Base-by-base conservation (phyloP, 2,888 invertebrate species). In the Dendrolimus pini region DNA sequence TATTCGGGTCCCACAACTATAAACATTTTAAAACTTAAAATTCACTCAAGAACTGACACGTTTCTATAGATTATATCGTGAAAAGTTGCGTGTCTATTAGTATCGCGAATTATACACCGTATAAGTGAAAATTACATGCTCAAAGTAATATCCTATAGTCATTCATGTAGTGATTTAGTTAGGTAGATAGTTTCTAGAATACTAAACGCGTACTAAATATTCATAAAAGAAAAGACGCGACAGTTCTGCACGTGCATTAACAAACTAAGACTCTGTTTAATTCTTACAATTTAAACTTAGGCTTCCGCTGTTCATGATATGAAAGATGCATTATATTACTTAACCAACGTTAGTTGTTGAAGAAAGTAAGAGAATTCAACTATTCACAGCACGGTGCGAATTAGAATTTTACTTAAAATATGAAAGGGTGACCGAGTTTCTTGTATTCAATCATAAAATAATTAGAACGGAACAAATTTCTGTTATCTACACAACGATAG, bases 391-490 rank as follows among this genome's bases (percentile, higher is more conserved):
- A 12, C 47, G 47, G 47, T 47, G 47, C 47, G 47, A 47, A 47
- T 47, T 47, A 9, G 47, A 47, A 47, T 47, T 47, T 47, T 52
- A 59, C 60, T 65, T 54, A 10, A 12, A 56, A 62, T 66, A 67
- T 58, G 61, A 62, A 61, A 63, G 57, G 54, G 58, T 56, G 65
- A 61, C 66, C 67, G 58, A 66, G 67, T 67, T 72, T 71, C 63
- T 61, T 41, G 57, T 58, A 66, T 68, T 60, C 62, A 67, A 63
- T 66, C 63, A 63, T 69, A 62, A 68, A 68, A 57, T 67, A 72
- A 71, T 72, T 68, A 65, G 70, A 74, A 67, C 68, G 68, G 64
- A 68, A 71, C 72, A 65, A 66, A 68, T 69, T 68, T 64, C 59
- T 65, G 62, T 67, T 70, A 69, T 69, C 64, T 66, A 59, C 55